phyloP scores from a whole-genome alignment of 2,113 vertebrate species.

The Cacatua alba region DNA sequence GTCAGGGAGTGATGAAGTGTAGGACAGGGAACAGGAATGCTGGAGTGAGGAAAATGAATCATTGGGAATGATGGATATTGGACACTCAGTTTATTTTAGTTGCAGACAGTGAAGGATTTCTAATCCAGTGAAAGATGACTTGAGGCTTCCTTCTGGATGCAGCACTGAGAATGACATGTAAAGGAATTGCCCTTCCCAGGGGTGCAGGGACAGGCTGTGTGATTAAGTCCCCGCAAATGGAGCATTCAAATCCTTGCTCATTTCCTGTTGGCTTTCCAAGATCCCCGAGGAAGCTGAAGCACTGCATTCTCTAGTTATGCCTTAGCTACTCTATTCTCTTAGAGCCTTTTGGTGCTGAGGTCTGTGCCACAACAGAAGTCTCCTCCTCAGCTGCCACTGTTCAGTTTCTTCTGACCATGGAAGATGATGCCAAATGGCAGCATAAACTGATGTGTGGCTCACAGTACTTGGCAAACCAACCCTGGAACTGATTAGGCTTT shows the following conservation, averaged over 20 bases:
- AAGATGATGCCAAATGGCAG: not conserved
- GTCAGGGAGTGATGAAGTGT: not conserved
- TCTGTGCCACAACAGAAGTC: not conserved
- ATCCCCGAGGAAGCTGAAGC: not conserved
- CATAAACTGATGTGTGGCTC: not conserved
- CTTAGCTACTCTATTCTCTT: not conserved
- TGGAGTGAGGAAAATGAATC: not conserved
- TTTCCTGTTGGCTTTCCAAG: not conserved
- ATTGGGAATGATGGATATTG: not conserved
- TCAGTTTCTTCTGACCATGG: not conserved
- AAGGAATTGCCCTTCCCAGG: not conserved
- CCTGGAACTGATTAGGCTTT: slow-evolving; percentile 1
- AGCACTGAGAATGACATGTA: not conserved
- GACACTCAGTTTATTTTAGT: not conserved
- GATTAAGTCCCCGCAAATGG: not conserved
- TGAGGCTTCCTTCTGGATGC: not conserved
- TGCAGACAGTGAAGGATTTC: not conserved
- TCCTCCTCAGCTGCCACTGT: not conserved
- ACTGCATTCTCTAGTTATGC: fast-evolving
- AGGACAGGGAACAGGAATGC: not conserved
- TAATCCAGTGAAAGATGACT: not conserved
- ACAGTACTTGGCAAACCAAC: not conserved
- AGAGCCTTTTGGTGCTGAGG: not conserved
- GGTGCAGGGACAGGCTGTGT: not conserved
- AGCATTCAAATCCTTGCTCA: not conserved